Conservation (phyloP, 2,888 invertebrate species). For the Pinctada fucata region DNA sequence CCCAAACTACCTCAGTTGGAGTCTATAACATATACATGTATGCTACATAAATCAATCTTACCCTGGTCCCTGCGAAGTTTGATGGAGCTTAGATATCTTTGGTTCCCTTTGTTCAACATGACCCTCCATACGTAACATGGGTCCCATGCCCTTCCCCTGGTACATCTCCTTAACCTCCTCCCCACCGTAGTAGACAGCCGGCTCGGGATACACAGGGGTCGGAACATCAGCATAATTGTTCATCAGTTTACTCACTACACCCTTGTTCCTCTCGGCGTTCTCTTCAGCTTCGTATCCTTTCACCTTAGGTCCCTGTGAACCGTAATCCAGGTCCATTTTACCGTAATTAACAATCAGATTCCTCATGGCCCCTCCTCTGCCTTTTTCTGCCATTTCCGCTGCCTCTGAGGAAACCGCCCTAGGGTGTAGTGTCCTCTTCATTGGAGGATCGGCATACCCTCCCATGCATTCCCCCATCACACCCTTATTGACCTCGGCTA, state of each 20-base stretch:
- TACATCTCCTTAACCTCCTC: conserved; percentile 65
- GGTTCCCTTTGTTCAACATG: conserved; percentile 52
- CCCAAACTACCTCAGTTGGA: too few species aligned
- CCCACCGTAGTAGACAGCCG: conserved; percentile 61
- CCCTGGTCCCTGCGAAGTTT: conserved; percentile 63
- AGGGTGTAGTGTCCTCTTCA: conserved; percentile 58
- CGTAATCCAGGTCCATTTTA: conserved; percentile 50
- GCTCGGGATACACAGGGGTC: conserved; percentile 51
- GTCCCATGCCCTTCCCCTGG: conserved; percentile 67
- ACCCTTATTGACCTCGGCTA: conserved; percentile 64
- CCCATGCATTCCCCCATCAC: conserved; percentile 65
- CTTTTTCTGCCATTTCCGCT: conserved; percentile 57
- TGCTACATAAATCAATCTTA: conserved; percentile 42
- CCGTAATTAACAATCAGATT: conserved; percentile 68
- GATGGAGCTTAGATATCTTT: conserved; percentile 63
- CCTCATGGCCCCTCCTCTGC: conserved; percentile 67
- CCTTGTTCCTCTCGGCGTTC: conserved; percentile 67
- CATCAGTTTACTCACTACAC: conserved; percentile 61
- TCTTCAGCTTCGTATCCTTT: conserved; percentile 65
- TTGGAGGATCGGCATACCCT: conserved; percentile 66
- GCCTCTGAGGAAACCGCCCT: conserved; percentile 63
- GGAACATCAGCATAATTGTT: conserved; percentile 60
- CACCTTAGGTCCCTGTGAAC: conserved; percentile 58
- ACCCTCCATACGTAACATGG: conserved; percentile 65
- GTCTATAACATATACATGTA: too few species aligned